Conservation (phyloP, 2,797 vertebrate species). For the Clarias platycephalus region DNA sequence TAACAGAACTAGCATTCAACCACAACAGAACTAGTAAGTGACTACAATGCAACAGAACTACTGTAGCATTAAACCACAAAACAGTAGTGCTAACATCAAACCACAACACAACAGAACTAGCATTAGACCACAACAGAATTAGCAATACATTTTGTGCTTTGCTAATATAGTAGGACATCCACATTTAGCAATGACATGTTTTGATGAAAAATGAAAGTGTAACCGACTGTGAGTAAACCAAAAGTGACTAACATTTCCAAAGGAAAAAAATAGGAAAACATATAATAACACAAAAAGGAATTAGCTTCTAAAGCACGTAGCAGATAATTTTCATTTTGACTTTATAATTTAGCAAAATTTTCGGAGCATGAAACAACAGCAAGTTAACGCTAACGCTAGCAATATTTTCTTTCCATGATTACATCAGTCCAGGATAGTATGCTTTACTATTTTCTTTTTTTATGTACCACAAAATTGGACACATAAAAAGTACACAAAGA, state of each 20-base stretch:
- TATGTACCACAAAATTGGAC: not conserved
- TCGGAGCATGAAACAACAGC: not conserved
- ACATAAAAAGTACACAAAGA: not conserved
- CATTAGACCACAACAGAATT: not conserved
- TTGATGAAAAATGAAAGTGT: not conserved
- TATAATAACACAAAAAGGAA: not conserved
- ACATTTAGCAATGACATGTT: not conserved
- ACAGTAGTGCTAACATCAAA: too few relatives aligned
- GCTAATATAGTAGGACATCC: not conserved
- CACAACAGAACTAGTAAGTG: too few relatives aligned
- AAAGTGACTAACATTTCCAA: not conserved
- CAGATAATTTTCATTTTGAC: not conserved
- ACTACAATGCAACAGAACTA: not conserved
- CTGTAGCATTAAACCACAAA: not conserved
- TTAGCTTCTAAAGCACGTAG: not conserved
- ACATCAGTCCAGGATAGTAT: not conserved
- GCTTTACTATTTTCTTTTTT: not conserved
- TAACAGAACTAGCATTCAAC: not conserved
- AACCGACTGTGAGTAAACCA: not conserved
- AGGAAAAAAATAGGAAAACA: not conserved
- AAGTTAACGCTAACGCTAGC: not conserved
- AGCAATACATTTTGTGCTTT: not conserved
- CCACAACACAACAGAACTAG: not conserved
- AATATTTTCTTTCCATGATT: not conserved
- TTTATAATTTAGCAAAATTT: not conserved